Base-by-base conservation (phyloP, 2,113 vertebrate species). In the Coregonus clupeaformis region DNA sequence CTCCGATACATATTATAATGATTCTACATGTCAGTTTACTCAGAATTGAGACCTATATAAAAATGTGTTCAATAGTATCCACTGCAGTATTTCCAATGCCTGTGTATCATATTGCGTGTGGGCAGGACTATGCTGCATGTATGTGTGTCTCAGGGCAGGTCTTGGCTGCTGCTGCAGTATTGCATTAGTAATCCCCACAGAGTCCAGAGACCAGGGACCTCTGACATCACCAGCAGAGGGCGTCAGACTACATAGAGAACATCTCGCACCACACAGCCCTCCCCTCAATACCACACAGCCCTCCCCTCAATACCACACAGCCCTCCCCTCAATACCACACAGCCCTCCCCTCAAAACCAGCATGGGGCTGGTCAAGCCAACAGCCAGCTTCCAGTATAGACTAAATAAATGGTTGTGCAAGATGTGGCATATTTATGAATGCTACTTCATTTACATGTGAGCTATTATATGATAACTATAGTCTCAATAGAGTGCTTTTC, bases 151-250 rank as follows among this genome's bases (percentile, higher is more conserved):
- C 9, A 42, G 36, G 29, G 27, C 57, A 30, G 65, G 3, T 9
- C 29, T 27, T 67, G 65, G 24, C 42, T 18, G 47, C n/a, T n/a
- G 2, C 42, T 18, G 47, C 45, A 49, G 47, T 55, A 20, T 69
- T 22, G 14, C 24, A 1, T 13, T 13, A 69, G 63, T 27, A 69
- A 11, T 49, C 22, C 14, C 16, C 47, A 18, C 42, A 30, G 65
- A 69, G 27, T 22, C 57, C 11, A 65, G 5, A 59, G 36, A 11
- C 29, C 29, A 29, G 29, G 29, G 45, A 27, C 24, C 22, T 18
- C 45, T 55, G 69, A 30, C 7, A 18, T 72, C 60, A 47, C 87
- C 88, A 90, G 79, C 74, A 89, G 90, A 80, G 82, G 85, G 89
- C 78, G n/a, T 16, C 67, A 71, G 72, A 18, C 32, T 77, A 81